phyloP scores from a whole-genome alignment of 2,113 vertebrate species.

The Corythornis cristatus region DNA sequence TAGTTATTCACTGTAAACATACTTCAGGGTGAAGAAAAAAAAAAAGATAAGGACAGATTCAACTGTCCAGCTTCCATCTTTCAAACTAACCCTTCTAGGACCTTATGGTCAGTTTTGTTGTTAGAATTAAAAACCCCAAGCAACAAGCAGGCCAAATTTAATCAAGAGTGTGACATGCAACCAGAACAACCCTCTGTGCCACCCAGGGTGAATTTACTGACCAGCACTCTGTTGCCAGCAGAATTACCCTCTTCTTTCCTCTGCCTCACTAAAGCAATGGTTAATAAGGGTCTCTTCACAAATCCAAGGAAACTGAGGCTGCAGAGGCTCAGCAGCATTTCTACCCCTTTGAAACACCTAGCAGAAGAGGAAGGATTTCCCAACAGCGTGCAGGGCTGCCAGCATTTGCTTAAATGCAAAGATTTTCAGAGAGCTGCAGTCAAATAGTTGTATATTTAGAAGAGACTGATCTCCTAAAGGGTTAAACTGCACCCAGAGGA shows the following conservation, averaged over 20 bases:
- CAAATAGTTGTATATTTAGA: constrained; percentile 28
- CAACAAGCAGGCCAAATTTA: constrained; percentile 16
- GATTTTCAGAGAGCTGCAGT: constrained; percentile 10
- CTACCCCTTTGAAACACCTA: background rate
- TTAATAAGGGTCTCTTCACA: background rate
- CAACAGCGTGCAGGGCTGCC: background rate
- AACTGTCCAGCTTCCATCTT: background rate
- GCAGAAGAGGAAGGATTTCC: background rate
- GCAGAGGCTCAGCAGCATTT: background rate
- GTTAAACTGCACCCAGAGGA: background rate
- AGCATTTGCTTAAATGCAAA: constrained; percentile 57
- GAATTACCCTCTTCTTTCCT: background rate
- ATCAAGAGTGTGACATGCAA: constrained; percentile 3
- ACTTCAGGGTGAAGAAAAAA: background rate
- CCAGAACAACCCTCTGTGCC: constrained; percentile 23
- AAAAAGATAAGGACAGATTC: background rate
- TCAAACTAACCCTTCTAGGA: background rate
- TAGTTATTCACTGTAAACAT: background rate
- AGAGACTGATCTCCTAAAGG: background rate
- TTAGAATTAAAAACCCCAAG: background rate
- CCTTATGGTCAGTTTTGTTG: background rate
- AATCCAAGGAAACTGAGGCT: background rate
- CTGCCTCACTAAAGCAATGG: background rate
- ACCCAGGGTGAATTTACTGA: background rate
- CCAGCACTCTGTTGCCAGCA: background rate